Percentiles rank a stretch among this genome's conserved stretches.
Evolutionary conservation across 2,888 invertebrate species (phyloP).

Genomic region (Plutella xylostella): DNA sequence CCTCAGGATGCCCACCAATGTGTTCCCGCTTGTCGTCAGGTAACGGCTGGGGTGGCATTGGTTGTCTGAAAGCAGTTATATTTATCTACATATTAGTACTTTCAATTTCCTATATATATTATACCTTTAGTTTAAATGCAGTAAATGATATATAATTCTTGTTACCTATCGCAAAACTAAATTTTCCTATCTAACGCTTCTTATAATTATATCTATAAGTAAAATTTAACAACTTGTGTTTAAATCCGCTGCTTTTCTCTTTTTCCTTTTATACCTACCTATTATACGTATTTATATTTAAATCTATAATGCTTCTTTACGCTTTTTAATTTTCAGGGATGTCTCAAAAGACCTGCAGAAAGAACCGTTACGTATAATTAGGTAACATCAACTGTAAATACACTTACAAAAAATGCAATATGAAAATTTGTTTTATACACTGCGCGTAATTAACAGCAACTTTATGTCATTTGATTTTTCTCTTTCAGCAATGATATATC

Average conservation of each 20-base stretch:
- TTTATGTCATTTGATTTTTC: not conserved
- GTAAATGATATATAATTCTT: too few species aligned
- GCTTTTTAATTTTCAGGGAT: not conserved
- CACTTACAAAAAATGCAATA: not conserved
- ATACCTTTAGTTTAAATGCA: too few species aligned
- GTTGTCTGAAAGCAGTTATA: too few species aligned
- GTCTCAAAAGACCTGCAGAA: not conserved
- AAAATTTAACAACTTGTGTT: too few species aligned
- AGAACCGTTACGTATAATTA: not conserved
- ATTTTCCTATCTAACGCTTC: too few species aligned
- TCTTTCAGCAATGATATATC: conserved; percentile 59
- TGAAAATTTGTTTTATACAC: not conserved
- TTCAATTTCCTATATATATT: too few species aligned
- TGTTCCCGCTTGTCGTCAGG: conserved; percentile 83
- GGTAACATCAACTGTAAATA: not conserved
- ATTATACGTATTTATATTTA: not conserved
- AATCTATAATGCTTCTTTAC: not conserved
- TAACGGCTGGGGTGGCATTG: too few species aligned
- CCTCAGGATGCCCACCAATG: conserved; percentile 72
- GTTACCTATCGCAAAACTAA: too few species aligned
- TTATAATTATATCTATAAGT: too few species aligned
- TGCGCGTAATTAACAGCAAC: too few species aligned
- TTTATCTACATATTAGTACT: too few species aligned
- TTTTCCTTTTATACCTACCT: not conserved
- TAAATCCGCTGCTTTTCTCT: too few species aligned